A percentile compares a stretch with the other conserved stretches of the same genome.
Conservation (phyloP, 2,797 vertebrate species). For the Pelodytes ibericus region DNA sequence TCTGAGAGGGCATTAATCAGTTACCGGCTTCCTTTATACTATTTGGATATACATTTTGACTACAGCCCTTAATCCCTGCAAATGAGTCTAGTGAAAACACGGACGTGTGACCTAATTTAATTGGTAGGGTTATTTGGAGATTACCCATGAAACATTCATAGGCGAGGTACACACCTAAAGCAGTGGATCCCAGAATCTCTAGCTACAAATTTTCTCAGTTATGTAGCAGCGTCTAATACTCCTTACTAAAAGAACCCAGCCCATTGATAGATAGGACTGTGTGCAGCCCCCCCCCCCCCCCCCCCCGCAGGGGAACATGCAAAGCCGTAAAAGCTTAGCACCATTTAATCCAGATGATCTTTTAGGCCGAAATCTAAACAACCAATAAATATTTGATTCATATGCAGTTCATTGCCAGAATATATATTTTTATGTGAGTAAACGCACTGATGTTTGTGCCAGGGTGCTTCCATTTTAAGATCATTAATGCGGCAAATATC, state of each 20-base stretch:
- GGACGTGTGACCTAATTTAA: slow-evolving; percentile 26
- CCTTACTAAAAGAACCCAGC: not conserved
- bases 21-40: slow-evolving; percentile 10
- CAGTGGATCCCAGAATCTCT: not conserved
- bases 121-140: slow-evolving; percentile 11
- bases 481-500: no score
- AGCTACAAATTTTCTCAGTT: not conserved
- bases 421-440: not conserved
- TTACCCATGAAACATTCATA: not conserved
- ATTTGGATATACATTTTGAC: not conserved
- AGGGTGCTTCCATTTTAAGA: not conserved
- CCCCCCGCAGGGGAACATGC: no score
- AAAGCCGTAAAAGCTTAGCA: slow-evolving; percentile 36
- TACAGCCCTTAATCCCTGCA: slow-evolving; percentile 4
- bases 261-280: not conserved
- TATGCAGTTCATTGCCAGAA: not conserved
- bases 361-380: slow-evolving; percentile 6
- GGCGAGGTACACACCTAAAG: not conserved
- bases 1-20: not conserved
- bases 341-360: slow-evolving; percentile 11
- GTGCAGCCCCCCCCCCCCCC: no score
- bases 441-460: not conserved
- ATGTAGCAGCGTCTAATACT: not conserved
- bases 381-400: slow-evolving; percentile 23
- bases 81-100: slow-evolving; percentile 11